Conservation (phyloP, 2,888 invertebrate genomes). For the Trachelus stipa region DNA sequence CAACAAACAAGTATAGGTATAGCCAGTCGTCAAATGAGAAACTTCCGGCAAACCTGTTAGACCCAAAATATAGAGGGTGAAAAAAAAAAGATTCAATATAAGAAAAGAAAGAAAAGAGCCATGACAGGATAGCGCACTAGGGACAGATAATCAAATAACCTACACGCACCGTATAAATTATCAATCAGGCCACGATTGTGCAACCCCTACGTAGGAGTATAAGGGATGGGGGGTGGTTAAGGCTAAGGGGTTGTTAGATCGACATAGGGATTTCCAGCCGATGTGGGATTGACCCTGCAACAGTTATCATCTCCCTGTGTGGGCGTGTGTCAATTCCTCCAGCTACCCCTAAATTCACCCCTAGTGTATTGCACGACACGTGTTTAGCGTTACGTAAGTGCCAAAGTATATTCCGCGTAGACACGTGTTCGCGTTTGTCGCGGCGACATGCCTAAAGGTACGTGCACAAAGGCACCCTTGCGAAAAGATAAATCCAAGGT, state of each 20-base stretch:
- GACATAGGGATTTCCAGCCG: conserved; percentile 33
- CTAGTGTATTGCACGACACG: background rate
- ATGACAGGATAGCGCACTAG: conserved; percentile 22
- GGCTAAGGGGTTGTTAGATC: conserved; percentile 53
- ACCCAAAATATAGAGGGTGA: background rate
- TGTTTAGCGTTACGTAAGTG: conserved; percentile 4
- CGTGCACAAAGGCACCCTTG: background rate
- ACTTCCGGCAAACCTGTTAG: conserved; percentile 3
- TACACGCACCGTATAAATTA: conserved; percentile 66
- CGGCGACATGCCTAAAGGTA: background rate
- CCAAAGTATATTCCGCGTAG: background rate
- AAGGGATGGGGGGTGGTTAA: conserved; percentile 39
- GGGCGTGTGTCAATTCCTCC: conserved; percentile 40
- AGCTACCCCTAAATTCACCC: conserved; percentile 19
- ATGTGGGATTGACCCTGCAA: conserved; percentile 42
- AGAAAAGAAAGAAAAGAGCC: conserved; percentile 4
- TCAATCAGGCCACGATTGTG: conserved; percentile 65
- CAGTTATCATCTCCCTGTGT: conserved; percentile 36
- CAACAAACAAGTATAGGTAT: background rate
- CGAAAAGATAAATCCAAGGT: background rate
- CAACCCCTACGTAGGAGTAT: conserved; percentile 56
- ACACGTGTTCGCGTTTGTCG: background rate
- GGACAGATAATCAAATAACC: conserved; percentile 64
- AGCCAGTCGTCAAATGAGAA: background rate
- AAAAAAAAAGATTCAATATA: background rate